Base-by-base conservation (phyloP, 2,797 vertebrate genomes). In the Rhinophrynus dorsalis region DNA sequence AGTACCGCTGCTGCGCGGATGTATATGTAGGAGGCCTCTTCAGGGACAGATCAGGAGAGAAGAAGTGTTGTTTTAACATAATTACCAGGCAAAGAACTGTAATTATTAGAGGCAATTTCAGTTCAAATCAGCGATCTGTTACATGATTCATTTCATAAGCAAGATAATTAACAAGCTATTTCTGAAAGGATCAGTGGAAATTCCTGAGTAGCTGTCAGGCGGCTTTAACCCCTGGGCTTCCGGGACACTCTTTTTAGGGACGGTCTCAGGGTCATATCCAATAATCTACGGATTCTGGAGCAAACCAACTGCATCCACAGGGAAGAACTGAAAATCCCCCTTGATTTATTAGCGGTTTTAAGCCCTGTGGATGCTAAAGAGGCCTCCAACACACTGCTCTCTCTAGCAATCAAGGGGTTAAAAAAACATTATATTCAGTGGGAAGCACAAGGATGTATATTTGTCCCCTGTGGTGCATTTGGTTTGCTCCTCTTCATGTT, bases 91-190 rank as follows among this genome's bases (percentile, higher is more conserved):
- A 2, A 1, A 23, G 58, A 29, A 11, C 65, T 75, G 66, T 69
- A 75, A 68, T 73, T 73, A 73, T 67, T 60, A 12, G 5, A 40
- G 47, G 60, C 47, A 45, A 20, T 54, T 45, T 60, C 44, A 45
- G 45, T 33, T 59, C 47, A 27, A 35, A 47, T 67, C 55, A 29
- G 62, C 44, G 61, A 65, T 72, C 61, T 2, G 45, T 67, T 66
- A 27, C 68, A 66, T 45, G 70, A 73, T 38, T 66, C 61, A 72
- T 72, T 65, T 72, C 69, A 73, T 60, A 66, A 66, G 62, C 32
- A 15, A 15, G 7, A 67, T 73, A 67, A 73, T 73, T 52, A 73
- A 17, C 9, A 55, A 45, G 54, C 6, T 51, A 13, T 57, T 51
- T 26, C 9, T 18, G 6, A 26, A 37, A 38, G 44, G 24, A 59